Base-by-base conservation (phyloP, 1,140 invertebrate species). In the Drosophila funebris region DNA sequence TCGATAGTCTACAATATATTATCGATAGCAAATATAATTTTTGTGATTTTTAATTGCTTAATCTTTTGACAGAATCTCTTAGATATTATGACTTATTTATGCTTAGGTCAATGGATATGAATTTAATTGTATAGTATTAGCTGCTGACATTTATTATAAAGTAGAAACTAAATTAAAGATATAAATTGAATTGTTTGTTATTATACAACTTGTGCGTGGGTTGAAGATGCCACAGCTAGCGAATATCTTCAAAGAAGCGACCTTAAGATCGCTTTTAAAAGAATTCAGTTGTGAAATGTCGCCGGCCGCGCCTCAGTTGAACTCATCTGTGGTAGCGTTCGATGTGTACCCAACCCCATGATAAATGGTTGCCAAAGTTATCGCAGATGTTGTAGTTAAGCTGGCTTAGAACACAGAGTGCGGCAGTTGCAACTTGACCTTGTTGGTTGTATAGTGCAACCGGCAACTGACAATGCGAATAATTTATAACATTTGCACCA, bases 401-500 rank as follows among this genome's bases (percentile, higher is more conserved):
- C 22, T 46, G n/a, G 3, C n/a, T 48, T 48, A 48, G 44, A 48
- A 48, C 24, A 48, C 22, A 14, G 33, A 36, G 33, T 50, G 52
- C 33, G 36, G 61, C 20, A 48, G 60, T n/a, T 24, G 33, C 8
- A 29, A 60, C 66, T 82, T 82, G 78, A 82, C 78, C 82, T 82
- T 82, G 78, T 77, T 73, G 67, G 73, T 76, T 73, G 61, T 73
- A 13, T 56, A 61, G 20, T 36, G 58, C 27, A 54, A 50, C 43
- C 43, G 53, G 69, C 72, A 41, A 13, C 43, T 7, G 29, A 63
- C 64, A 74, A 81, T 76, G 22, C 24, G 22, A 29, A 24, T 24
- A 76, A 81, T 72, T 80, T 80, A 77, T 78, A 58, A 56, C 68
- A 76, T 67, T 61, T 70, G 29, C 39, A 36, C 11, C 52, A 61